A percentile compares a stretch with the other conserved stretches of the same genome.
Conservation (phyloP, 2,888 invertebrate genomes). For the Drosophila histrio region DNA sequence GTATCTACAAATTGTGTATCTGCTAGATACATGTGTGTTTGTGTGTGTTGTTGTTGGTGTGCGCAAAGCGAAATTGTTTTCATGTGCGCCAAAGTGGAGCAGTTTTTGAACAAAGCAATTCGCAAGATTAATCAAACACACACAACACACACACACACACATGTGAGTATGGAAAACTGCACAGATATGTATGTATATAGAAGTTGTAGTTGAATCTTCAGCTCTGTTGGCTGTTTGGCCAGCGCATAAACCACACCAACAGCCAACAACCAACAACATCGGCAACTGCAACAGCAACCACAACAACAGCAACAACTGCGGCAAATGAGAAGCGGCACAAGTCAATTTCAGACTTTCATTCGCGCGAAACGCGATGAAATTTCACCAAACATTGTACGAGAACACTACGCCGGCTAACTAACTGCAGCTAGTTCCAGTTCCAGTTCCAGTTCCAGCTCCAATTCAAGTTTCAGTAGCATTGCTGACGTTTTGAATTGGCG, state of each 20-base stretch:
- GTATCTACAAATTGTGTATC: slow-evolving; percentile 43
- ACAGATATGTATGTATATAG: slow-evolving; percentile 12
- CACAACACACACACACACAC: slow-evolving; percentile 36
- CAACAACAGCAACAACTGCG: slow-evolving; percentile 37
- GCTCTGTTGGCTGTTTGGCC: slow-evolving; percentile 32
- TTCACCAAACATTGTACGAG: slow-evolving; percentile 64
- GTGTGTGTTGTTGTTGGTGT: slow-evolving; percentile 26
- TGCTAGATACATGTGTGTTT: slow-evolving; percentile 1
- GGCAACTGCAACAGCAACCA: slow-evolving; percentile 21
- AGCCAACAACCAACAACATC: slow-evolving; percentile 2
- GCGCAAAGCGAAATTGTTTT: slow-evolving; percentile 75
- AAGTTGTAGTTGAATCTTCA: slow-evolving; percentile 27
- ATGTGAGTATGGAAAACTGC: slow-evolving; percentile 38
- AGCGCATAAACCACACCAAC: slow-evolving; percentile 69
- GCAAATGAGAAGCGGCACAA: slow-evolving; percentile 80
- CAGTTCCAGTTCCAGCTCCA: slow-evolving; percentile 14
- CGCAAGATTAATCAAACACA: slow-evolving; percentile 77
- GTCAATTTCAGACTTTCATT: slow-evolving; percentile 81
- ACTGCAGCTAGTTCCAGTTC: slow-evolving; percentile 29
- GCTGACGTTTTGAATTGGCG: not conserved
- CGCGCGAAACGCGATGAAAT: slow-evolving; percentile 82
- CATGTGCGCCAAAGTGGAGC: slow-evolving; percentile 79
- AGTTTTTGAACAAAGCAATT: slow-evolving; percentile 82
- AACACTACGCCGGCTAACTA: slow-evolving; percentile 38
- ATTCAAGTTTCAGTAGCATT: slow-evolving; percentile 7